Percentiles rank a stretch among this genome's conserved stretches.
Evolutionary conservation across 2,113 vertebrate species (phyloP).

Genomic region (Pygoscelis adeliae): DNA sequence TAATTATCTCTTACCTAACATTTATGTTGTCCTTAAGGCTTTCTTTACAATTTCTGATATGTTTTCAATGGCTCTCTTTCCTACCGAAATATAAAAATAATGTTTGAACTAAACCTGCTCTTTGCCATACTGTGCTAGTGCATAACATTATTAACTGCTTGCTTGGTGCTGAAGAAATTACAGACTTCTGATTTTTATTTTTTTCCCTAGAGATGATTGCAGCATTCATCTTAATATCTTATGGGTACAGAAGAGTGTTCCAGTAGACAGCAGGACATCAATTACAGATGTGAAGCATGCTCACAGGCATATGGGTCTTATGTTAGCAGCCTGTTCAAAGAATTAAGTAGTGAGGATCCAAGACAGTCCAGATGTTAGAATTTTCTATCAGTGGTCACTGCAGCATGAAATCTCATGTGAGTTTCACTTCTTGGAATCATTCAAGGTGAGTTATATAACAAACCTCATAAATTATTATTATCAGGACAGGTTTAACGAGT

Average conservation of each 20-base stretch:
- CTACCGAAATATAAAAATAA: background rate
- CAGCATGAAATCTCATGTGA: constrained; percentile 93
- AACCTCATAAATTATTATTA: constrained; percentile 55
- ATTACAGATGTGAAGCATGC: constrained; percentile 95
- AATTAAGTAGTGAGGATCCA: constrained; percentile 91
- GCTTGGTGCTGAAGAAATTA: background rate
- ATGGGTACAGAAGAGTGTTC: constrained; percentile 86
- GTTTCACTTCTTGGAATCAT: constrained; percentile 91
- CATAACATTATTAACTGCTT: background rate
- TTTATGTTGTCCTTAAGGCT: background rate
- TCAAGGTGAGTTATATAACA: constrained; percentile 84
- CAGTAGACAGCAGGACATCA: constrained; percentile 91
- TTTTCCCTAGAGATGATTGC: background rate
- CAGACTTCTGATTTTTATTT: background rate
- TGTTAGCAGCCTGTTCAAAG: constrained; percentile 89
- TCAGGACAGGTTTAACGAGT: constrained; percentile 23
- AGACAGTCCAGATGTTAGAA: constrained; percentile 93
- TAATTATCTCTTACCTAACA: background rate
- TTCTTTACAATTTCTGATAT: background rate
- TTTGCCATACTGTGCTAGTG: background rate
- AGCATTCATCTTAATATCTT: constrained; percentile 51
- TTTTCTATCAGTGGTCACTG: constrained; percentile 90
- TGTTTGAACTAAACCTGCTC: background rate
- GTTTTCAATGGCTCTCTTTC: background rate
- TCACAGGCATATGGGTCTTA: constrained; percentile 90